Base-by-base conservation (phyloP, 2,888 invertebrate genomes). In the Agrochola litura region DNA sequence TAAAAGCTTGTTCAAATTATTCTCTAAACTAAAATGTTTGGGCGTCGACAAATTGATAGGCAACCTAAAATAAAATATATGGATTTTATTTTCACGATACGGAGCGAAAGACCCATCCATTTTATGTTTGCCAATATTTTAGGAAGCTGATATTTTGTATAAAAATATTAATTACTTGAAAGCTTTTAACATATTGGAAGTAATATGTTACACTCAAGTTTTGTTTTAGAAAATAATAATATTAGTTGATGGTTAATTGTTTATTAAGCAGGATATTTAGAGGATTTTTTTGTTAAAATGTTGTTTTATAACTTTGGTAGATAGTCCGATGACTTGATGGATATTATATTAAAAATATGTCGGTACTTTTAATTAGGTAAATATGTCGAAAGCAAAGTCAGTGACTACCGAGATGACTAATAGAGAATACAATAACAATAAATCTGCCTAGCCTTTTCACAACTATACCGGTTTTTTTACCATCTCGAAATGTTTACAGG, bases 101-200 rank as follows among this genome's bases (percentile, higher is more conserved):
- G 12, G n/a, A 30, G 49, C 12, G 30, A 79, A 61, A 58, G 19
- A 12, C 46, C 58, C 63, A 25, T 72, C 58, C 79, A 71, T 81
- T 81, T 79, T 63, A 60, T 60, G 66, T 67, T 54, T 46, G n/a
- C 61, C 61, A 78, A 78, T 83, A 71, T 71, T 83, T 83, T 78
- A 60, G 43, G 14, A 19, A 54, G 63, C 37, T 77, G 52, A 64
- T 83, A 41, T 54, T 25, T 49, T 54, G 12, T 56, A 68, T 68
- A 65, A 69, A 77, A 83, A 69, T 37, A 25, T 52, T 77, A 77
- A 80, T 80, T 83, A 61, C 56, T 79, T 78, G 43, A 80, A 79
- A 80, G 83, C 65, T 12, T 60, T 14, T n/a, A 54, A 58, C 8
- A 49, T 66, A 66, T 49, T 56, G 52, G 22, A 10, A 22, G 19